Evolutionary conservation across 2,888 invertebrate genomes (phyloP).

Genomic region (Falcaria lacertinaria): DNA sequence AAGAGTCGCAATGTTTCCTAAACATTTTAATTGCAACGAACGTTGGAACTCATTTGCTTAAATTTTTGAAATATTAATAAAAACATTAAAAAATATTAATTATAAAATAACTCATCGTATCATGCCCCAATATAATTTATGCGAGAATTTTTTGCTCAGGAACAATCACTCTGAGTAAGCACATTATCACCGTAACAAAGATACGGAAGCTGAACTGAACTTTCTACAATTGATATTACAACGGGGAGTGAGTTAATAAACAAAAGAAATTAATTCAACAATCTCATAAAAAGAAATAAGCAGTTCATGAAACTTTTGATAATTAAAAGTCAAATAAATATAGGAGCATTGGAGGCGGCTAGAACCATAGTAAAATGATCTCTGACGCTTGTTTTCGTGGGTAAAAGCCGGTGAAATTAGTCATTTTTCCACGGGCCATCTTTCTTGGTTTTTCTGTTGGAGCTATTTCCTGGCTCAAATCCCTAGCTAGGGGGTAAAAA

Average conservation of each 20-base stretch:
- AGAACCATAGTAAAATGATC: slow-evolving; percentile 37
- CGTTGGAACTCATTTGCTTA: too few species aligned
- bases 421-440: slow-evolving; percentile 29
- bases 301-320: slow-evolving; percentile 78
- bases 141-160: slow-evolving; percentile 2
- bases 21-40: background rate
- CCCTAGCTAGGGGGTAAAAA: slow-evolving; percentile 56
- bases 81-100: too few species aligned
- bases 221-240: slow-evolving; percentile 42
- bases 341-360: slow-evolving; percentile 46
- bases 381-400: slow-evolving; percentile 11
- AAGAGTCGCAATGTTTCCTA: background rate
- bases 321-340: slow-evolving; percentile 77
- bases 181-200: background rate
- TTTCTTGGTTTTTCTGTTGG: slow-evolving; percentile 34
- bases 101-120: too few species aligned
- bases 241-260: slow-evolving; percentile 59
- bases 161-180: slow-evolving; percentile 25
- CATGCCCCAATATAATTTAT: slow-evolving; percentile 9
- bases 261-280: slow-evolving; percentile 77
- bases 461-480: slow-evolving; percentile 49
- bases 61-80: too few species aligned
- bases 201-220: slow-evolving; percentile 15
- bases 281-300: slow-evolving; percentile 76
- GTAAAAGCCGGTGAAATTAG: slow-evolving; percentile 5